Base-by-base conservation (phyloP, 2,113 vertebrate genomes). In the Eulacestoma nigropectus region DNA sequence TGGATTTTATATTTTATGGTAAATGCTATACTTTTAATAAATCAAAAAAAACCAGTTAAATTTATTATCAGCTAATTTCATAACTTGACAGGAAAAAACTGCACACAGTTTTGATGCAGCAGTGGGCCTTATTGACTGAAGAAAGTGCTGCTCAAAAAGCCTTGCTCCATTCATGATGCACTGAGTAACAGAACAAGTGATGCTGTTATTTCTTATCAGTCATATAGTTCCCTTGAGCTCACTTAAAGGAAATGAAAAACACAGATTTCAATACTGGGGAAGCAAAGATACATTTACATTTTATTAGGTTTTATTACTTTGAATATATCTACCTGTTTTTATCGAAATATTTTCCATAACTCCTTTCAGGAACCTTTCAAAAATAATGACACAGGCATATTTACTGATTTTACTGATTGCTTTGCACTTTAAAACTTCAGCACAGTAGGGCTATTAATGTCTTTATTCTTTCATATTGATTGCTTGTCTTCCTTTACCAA, bases 201-300 rank as follows among this genome's bases (percentile, higher is more conserved):
- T 52, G 55, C 17, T 80, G 33, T 50, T 83, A 8, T 55, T 86
- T 70, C 63, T 96, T 95, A 93, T 90, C 90, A 62, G 60, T 79
- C 63, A 22, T 18, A 44, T 2, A 85, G 41, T 5, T 80, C 75
- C 78, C 70, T 46, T 67, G 82, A 86, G 82, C 41, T 87, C 59
- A 29, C 59, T 74, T 82, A 77, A 70, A 93, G 93, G 91, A 95
- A 96, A 96, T 96, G 63, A 96, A 85, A 93, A 90, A 13, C 49
- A 79, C 46, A 50, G 55, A 90, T 76, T 83, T 93, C 63, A 69
- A 32, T 88, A 80, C 15, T 3, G 13, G 8, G 18, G 25, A 92
- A 77, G 27, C 16, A 20, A 93, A 91, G 50, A 84, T 41, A 42
- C 21, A 64, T 80, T 72, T 63, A 55, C 17, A 49, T 69, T 89